Evolutionary conservation across 2,797 vertebrate species (phyloP).

Genomic region (Ctenopoma kingsleyae): DNA sequence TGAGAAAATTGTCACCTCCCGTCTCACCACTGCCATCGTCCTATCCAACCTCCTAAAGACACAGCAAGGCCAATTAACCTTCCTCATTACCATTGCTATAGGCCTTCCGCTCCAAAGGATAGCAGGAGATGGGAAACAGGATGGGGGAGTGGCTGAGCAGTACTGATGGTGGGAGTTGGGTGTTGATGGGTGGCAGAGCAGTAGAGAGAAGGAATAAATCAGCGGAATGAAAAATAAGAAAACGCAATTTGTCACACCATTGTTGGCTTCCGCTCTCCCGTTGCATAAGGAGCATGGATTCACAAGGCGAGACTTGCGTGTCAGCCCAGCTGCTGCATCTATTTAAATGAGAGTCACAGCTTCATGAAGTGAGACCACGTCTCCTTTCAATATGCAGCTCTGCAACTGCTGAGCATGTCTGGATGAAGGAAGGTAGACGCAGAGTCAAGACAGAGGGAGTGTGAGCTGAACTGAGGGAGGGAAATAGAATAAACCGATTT

Average conservation of each 20-base stretch:
- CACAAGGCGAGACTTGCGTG: slow-evolving; percentile 46
- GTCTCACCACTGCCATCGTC: slow-evolving; percentile 8
- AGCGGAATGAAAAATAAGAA: slow-evolving; percentile 72
- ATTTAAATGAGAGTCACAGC: slow-evolving; percentile 68
- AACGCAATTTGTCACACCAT: slow-evolving; percentile 75
- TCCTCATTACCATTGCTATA: slow-evolving; percentile 50
- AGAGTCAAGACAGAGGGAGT: slow-evolving; percentile 28
- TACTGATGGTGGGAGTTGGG: slow-evolving; percentile 11
- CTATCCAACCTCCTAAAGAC: slow-evolving; percentile 55
- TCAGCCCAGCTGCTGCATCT: slow-evolving; percentile 74
- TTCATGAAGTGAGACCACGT: slow-evolving; percentile 66
- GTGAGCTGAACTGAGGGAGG: slow-evolving; percentile 33
- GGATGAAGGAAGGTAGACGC: slow-evolving; percentile 50
- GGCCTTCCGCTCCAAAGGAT: slow-evolving; percentile 49
- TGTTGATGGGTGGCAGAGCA: slow-evolving; percentile 43
- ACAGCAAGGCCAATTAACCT: slow-evolving; percentile 71
- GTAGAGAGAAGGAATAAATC: slow-evolving; percentile 63
- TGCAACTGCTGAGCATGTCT: slow-evolving; percentile 49
- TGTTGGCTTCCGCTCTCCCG: slow-evolving; percentile 56
- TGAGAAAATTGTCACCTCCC: slow-evolving; percentile 34
- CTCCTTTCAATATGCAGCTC: slow-evolving; percentile 67
- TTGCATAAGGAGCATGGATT: slow-evolving; percentile 50
- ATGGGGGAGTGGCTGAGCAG: slow-evolving; percentile 45
- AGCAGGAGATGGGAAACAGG: slow-evolving; percentile 44
- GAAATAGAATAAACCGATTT: slow-evolving; percentile 46